A percentile compares a stretch with the other conserved stretches of the same genome.
phyloP scores from a whole-genome alignment of 2,888 invertebrate genomes.

The Protonemura montana region DNA sequence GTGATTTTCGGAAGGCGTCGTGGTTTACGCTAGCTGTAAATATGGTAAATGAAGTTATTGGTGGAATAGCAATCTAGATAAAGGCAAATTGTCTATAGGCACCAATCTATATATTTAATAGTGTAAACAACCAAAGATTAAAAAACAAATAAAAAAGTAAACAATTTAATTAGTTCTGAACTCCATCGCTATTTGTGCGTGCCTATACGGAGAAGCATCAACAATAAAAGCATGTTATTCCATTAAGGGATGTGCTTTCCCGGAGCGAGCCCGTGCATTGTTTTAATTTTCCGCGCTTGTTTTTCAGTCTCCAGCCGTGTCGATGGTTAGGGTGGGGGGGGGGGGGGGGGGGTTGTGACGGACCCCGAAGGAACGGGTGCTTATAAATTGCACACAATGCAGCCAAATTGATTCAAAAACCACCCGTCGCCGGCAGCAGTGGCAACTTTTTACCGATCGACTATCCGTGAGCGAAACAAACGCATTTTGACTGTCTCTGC shows the following conservation, averaged over 20 bases:
- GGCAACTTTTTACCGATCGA: neutral
- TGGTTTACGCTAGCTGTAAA: neutral
- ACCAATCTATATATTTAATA: neutral
- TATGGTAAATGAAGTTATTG: neutral
- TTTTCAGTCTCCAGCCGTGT: neutral
- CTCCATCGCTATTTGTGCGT: neutral
- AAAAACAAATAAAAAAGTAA: neutral
- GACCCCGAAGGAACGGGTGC: neutral
- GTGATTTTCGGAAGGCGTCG: neutral
- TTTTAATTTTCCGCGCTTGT: neutral
- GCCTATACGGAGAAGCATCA: neutral
- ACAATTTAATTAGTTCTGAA: constrained; percentile 4
- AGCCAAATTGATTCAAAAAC: constrained; percentile 32
- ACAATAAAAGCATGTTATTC: constrained; percentile 7
- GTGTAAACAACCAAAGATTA: neutral
- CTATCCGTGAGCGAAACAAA: neutral
- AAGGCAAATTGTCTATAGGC: neutral
- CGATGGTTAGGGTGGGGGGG: neutral
- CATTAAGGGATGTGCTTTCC: neutral
- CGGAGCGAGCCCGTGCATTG: neutral
- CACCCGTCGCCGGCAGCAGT: neutral
- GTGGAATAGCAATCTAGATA: neutral
- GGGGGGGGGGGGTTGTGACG: neutral
- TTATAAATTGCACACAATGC: constrained; percentile 12
- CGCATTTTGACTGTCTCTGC: neutral